Conservation (phyloP, 2,888 invertebrate genomes). For the Lottia scabra region DNA sequence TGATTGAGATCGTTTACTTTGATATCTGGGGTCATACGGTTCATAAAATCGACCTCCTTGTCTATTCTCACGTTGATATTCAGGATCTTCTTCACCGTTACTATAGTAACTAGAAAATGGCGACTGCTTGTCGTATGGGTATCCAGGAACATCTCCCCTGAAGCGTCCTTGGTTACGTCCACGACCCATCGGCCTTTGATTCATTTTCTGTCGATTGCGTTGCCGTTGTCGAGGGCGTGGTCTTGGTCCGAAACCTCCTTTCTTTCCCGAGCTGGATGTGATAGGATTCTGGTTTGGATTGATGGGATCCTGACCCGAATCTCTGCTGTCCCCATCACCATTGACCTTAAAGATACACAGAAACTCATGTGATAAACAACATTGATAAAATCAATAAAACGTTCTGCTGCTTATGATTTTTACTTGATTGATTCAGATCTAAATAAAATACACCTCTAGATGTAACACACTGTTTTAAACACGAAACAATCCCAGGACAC, state of each 20-base stretch:
- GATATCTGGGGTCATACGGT: neutral
- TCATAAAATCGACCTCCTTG: neutral
- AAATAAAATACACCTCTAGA: too few relatives aligned
- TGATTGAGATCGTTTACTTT: neutral
- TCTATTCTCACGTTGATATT: neutral
- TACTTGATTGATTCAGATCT: too few relatives aligned
- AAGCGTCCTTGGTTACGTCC: neutral
- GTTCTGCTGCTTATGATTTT: too few relatives aligned
- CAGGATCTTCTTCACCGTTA: neutral
- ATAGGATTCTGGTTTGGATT: too few relatives aligned
- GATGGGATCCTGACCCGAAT: too few relatives aligned
- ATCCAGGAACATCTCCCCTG: neutral
- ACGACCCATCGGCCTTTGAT: too few relatives aligned
- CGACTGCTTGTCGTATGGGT: neutral
- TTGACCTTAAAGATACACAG: neutral
- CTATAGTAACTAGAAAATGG: constrained; percentile 6
- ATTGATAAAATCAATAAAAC: too few relatives aligned
- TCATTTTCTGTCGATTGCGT: neutral
- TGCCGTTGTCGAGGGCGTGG: neutral
- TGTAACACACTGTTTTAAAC: too few relatives aligned
- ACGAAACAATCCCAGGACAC: too few relatives aligned
- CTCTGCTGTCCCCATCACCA: neutral
- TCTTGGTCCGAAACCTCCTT: too few relatives aligned
- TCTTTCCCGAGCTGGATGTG: too few relatives aligned
- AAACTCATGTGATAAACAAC: neutral